phyloP scores from a whole-genome alignment of 2,113 vertebrate species.

The Parus major region DNA sequence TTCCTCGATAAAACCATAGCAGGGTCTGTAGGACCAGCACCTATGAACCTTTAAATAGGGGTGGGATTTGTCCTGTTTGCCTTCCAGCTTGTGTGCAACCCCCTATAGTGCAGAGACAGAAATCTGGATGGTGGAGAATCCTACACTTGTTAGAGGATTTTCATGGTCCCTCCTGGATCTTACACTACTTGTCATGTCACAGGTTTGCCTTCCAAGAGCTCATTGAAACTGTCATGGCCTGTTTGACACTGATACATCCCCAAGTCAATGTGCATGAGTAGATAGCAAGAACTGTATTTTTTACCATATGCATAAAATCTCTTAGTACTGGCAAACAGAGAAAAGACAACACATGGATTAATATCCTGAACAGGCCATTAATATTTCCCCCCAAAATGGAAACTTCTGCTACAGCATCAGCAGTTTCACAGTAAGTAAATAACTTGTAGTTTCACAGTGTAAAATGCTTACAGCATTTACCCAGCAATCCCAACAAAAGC shows the following conservation, averaged over 20 bases:
- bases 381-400: not conserved
- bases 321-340: not conserved
- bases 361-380: rapidly evolving
- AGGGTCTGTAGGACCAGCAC: not conserved
- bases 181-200: not conserved
- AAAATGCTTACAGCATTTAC: not conserved
- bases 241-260: not conserved
- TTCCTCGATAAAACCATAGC: not conserved
- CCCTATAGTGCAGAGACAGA: not conserved
- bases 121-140: not conserved
- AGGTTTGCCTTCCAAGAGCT: not conserved
- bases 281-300: not conserved
- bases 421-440: not conserved
- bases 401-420: not conserved
- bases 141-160: not conserved
- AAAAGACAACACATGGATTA: not conserved
- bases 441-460: not conserved
- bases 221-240: not conserved
- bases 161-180: not conserved
- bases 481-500: not conserved
- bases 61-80: not conserved
- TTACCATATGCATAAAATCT: not conserved
- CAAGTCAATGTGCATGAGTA: not conserved
- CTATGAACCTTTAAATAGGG: not conserved
- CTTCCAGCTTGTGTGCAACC: not conserved